Percentiles rank a stretch among this genome's conserved stretches.
Evolutionary conservation across 2,797 vertebrate genomes (phyloP).

Genomic region (Myripristis murdjan): DNA sequence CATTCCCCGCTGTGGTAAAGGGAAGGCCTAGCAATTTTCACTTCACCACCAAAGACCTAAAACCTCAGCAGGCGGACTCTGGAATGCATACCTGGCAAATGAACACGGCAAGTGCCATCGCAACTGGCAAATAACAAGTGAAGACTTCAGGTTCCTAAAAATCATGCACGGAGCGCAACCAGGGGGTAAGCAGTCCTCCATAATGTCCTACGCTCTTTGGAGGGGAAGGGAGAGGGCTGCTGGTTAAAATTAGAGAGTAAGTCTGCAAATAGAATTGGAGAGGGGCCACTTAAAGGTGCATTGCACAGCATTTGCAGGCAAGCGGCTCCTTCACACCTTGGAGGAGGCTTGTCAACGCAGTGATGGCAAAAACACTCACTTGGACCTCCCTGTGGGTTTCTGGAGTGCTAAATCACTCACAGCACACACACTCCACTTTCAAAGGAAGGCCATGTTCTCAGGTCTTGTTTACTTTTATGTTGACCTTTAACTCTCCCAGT

Average conservation of each 20-base stretch:
- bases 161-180: conserved; percentile 13
- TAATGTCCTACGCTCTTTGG: conserved; percentile 27
- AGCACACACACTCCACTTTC: conserved; percentile 47
- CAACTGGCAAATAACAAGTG: conserved; percentile 38
- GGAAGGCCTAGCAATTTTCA: conserved; percentile 56
- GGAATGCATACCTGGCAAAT: conserved; percentile 64
- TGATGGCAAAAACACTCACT: conserved; percentile 36
- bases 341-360: conserved; percentile 13
- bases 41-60: conserved; percentile 35
- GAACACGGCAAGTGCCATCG: conserved; percentile 53
- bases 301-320: conserved; percentile 44
- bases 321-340: conserved; percentile 5
- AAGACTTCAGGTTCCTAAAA: conserved; percentile 56
- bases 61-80: conserved; percentile 30
- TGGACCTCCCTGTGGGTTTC: conserved; percentile 44
- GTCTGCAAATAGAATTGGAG: conserved; percentile 65
- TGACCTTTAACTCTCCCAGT: conserved; percentile 40
- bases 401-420: conserved; percentile 51
- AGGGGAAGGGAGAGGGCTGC: conserved; percentile 24
- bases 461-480: conserved; percentile 51
- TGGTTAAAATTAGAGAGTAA: conserved; percentile 60
- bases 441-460: conserved; percentile 45
- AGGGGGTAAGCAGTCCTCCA: conserved; percentile 48
- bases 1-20: conserved; percentile 71
- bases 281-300: conserved; percentile 67